Conservation (phyloP, 2,113 vertebrate species). For the Calypte anna region DNA sequence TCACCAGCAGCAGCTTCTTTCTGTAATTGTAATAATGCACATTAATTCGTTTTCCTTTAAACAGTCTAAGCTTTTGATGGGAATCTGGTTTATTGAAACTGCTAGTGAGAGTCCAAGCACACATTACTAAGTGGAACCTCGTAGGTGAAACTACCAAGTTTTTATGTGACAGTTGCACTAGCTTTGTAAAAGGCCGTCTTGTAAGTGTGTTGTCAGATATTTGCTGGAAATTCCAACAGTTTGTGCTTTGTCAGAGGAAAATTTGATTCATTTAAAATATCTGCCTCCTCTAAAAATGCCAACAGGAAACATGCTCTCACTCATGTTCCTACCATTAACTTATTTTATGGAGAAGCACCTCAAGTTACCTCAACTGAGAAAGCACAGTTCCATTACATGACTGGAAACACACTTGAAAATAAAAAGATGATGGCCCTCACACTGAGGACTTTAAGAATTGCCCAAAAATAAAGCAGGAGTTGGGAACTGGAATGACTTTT, state of each 20-base stretch:
- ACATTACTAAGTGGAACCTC: background rate
- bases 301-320: background rate
- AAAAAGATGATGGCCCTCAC: background rate
- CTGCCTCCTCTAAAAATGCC: background rate
- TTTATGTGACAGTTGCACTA: background rate
- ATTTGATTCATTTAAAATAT: background rate
- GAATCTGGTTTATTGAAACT: background rate
- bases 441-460: background rate
- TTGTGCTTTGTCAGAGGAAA: background rate
- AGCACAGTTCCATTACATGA: rapidly evolving
- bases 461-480: rapidly evolving
- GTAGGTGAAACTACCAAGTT: background rate
- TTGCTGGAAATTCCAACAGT: background rate
- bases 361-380: background rate
- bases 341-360: background rate
- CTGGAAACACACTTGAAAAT: background rate
- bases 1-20: background rate
- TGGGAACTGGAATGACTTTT: background rate
- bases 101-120: background rate
- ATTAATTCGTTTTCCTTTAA: background rate
- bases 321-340: background rate
- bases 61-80: background rate
- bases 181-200: background rate
- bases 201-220: background rate
- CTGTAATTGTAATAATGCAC: background rate